Evolutionary conservation across 2,113 vertebrate species (phyloP).

Genomic region (Hypocryptadius cinnamomeus): DNA sequence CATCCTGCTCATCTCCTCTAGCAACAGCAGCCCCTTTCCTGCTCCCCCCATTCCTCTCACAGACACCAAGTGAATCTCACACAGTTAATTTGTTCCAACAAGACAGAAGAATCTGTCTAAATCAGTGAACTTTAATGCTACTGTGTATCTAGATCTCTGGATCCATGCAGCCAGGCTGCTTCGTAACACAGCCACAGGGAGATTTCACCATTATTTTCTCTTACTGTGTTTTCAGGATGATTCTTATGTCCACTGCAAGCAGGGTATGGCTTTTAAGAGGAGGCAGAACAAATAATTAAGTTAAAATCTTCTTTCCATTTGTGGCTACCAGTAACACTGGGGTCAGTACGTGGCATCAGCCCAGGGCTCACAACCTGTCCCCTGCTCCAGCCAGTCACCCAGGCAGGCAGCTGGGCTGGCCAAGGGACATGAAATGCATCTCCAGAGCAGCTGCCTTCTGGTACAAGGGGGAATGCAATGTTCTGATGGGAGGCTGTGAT

Average conservation of each 20-base stretch:
- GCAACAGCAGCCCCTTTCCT: conserved; percentile 2
- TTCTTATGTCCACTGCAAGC: not conserved
- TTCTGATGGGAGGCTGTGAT: conserved; percentile 54
- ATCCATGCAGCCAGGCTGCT: not conserved
- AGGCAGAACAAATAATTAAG: not conserved
- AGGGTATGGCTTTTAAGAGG: not conserved
- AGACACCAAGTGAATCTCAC: not conserved
- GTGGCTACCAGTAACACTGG: not conserved
- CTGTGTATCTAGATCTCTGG: not conserved
- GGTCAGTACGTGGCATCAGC: not conserved
- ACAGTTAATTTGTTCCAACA: conserved; percentile 28
- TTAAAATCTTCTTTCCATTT: not conserved
- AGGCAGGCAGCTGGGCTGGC: not conserved
- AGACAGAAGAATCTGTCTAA: conserved; percentile 5
- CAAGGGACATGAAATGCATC: not conserved
- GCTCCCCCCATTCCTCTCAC: not conserved
- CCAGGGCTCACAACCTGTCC: not conserved
- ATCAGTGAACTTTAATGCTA: conserved; percentile 20
- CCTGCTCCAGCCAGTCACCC: not conserved
- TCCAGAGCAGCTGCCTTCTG: conserved; percentile 51
- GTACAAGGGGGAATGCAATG: conserved; percentile 43
- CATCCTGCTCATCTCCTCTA: conserved; percentile 25
- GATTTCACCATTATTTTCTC: not conserved
- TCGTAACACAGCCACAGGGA: not conserved
- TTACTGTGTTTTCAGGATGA: not conserved